Base-by-base conservation (phyloP, 2,113 vertebrate species). In the Myxocyprinus asiaticus region DNA sequence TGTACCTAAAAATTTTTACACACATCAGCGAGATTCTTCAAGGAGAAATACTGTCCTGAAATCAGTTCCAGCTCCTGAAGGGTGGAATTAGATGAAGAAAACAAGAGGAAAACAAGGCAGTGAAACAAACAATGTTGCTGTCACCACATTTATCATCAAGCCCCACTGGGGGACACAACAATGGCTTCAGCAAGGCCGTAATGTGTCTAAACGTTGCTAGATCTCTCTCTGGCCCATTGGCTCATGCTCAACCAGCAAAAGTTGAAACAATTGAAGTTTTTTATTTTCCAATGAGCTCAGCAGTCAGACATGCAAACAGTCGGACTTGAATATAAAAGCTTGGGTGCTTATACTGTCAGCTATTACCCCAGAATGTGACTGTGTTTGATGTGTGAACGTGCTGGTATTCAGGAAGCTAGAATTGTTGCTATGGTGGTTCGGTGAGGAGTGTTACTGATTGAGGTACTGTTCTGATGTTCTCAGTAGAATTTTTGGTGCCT, bases 181-280 rank as follows among this genome's bases (percentile, higher is more conserved):
- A 90, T 89, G 84, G 84, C 80, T 61, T 87, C 87, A 86, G 85
- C 81, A 77, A 53, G 79, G 82, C 79, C 74, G 42, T 53, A 85
- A 74, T 75, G 48, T 11, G 10, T 90, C 89, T 83, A 80, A 87
- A 85, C 84, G 67, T 88, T 93, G 88, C 91, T 90, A 88, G 92
- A 93, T 93, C 81, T 90, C 89, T 92, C 91, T 93, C 67, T 86
- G 88, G 85, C 82, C 85, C 69, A 76, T 81, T 78, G 77, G 82
- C 77, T 82, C 59, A 44, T 80, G 88, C 88, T 86, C 78, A 15
- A 77, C 80, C 89, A 88, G 90, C 89, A 90, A 88, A 86, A 83
- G 81, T 74, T 66, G 79, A 89, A 74, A 89, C 70, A 88, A 86
- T 82, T 86, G 81, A 84, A 84, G 83, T 85, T 86, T 87, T 84